Conservation (phyloP, 2,888 invertebrate species). For the Emesis russula region DNA sequence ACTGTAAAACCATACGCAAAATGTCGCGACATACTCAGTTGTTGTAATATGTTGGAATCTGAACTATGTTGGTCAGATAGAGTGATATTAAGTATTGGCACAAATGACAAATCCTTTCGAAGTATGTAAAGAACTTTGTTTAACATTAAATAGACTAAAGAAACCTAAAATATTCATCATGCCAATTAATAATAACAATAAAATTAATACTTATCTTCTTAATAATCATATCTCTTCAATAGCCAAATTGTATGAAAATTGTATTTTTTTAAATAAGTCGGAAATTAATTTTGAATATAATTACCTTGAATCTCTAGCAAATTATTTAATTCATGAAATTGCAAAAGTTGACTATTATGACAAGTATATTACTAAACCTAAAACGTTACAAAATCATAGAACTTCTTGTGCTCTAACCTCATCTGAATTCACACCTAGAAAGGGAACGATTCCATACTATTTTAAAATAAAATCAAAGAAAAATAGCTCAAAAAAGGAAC, state of each 20-base stretch:
- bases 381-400: neutral
- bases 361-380: neutral
- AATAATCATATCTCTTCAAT: conserved; percentile 2
- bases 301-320: neutral
- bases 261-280: neutral
- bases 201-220: neutral
- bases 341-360: neutral
- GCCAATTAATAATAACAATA: neutral
- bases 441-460: neutral
- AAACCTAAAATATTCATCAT: neutral
- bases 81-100: neutral
- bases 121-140: neutral
- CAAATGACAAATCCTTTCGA: conserved; percentile 6
- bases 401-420: no score
- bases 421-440: neutral
- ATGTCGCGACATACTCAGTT: neutral
- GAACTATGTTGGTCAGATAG: neutral
- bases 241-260: neutral
- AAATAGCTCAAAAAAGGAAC: no score
- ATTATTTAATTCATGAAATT: conserved; percentile 7
- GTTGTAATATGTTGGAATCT: neutral
- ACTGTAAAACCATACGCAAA: neutral
- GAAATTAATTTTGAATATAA: neutral
- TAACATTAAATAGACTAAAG: neutral
- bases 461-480: neutral